Conservation (phyloP, 2,113 vertebrate genomes). For the Callospermophilus lateralis region DNA sequence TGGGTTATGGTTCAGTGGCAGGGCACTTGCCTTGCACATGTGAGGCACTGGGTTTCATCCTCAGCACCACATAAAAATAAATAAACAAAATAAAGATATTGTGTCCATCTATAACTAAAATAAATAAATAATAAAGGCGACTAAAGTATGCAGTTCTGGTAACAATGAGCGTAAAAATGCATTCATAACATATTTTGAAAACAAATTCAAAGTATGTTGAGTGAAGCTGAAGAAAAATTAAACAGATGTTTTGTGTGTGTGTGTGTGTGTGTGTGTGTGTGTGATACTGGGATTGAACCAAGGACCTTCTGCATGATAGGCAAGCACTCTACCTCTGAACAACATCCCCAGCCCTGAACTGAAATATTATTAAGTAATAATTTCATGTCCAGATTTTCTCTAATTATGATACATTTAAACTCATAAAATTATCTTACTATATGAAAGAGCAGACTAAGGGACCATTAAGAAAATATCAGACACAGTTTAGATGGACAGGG, state of each 20-base stretch:
- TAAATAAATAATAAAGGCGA: background rate
- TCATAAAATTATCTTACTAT: background rate
- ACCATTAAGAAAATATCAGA: background rate
- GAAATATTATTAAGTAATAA: background rate
- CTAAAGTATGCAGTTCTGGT: background rate
- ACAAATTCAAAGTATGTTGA: background rate
- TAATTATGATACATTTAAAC: background rate
- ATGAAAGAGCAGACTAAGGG: background rate
- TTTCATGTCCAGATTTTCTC: background rate
- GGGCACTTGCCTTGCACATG: no score
- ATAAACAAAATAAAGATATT: no score
- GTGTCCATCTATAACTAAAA: no score
- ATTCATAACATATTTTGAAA: background rate
- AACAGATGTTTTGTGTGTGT: no score
- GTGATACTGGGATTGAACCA: no score
- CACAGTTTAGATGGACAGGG: slow-evolving; percentile 15
- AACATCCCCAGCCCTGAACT: no score
- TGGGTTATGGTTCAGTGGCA: no score
- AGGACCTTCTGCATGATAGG: no score
- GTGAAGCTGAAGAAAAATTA: background rate
- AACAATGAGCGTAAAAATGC: background rate
- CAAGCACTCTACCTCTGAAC: no score
- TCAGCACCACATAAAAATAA: no score
- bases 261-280: no score
- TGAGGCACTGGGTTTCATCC: no score